Evolutionary conservation across 2,797 vertebrate species (phyloP), one percentile per base, ranked within the genome.

Genomic region (Hipposideros larvatus): DNA sequence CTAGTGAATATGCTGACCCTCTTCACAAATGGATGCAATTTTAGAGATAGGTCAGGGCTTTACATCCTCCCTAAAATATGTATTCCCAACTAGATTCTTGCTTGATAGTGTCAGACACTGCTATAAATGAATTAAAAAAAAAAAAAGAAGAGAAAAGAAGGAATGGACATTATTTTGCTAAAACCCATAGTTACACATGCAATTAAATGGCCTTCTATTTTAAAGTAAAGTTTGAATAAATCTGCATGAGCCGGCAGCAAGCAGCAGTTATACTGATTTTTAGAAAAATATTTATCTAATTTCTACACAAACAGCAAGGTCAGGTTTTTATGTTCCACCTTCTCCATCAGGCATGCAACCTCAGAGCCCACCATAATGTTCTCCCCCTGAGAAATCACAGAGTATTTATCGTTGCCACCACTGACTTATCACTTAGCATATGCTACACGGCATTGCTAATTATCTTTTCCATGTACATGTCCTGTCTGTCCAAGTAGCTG

Each of bases 221-320:
- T 63, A 65, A 96, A 94, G 63, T 70, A 41, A 86, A 75, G 19
- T 92, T 84, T 61, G 48, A 88, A 28, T 82, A 41, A 78, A 59
- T 51, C 31, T 68, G n/a, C 15, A 53, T 3, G 15, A 86, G 59
- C 6, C 93, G 16, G 13, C 78, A 77, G 4, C 16, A 28, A 84
- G 22, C 53, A 65, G 4, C 5, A 75, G 70, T 53, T 82, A 63
- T 2, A 46, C 15, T 4, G 37, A 71, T 37, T 87, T 96, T 77
- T 46, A 91, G 61, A n/a, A 87, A 93, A 97, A 85, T 46, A 96
- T 85, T 97, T 90, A 57, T 74, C 31, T 73, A 80, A 88, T 77
- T 95, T 22, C 65, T 57, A 55, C 22, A 94, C 34, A 87, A 92
- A 94, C 41, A 80, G 51, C 85, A 92, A 94, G 90, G 87, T 73